Base-by-base conservation (phyloP, 2,113 vertebrate genomes). In the Amblyopsis rosae region DNA sequence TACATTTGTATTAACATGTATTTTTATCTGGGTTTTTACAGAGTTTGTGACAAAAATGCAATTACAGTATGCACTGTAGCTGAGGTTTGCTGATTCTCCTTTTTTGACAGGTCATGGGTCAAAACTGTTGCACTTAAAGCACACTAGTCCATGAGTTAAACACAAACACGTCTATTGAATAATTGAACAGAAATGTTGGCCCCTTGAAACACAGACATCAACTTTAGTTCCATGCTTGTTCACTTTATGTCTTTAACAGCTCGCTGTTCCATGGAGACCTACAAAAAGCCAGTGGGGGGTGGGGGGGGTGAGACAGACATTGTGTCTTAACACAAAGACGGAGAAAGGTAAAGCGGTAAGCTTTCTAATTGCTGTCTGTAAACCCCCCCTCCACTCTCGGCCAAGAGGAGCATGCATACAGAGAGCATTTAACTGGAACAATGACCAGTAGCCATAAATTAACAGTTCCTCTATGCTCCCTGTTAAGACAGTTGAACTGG, bases 381-480 rank as follows among this genome's bases (percentile, higher is more conserved):
- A 79, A 73, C 71, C 77, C 73, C 81, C 67, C 51, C 58, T 46
- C 56, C 45, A 49, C 45, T 45, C 63, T 67, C 65, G 72, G 73
- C 80, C 84, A 90, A 87, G 83, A 87, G 87, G 80, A 86, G 73
- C 75, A 70, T 48, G 69, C 65, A 76, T 80, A 88, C 83, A 90
- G 90, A 92, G 86, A 76, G 72, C 11, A 8, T 66, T 70, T 70
- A 5, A 7, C 65, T 50, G 68, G 70, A 87, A 89, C 90, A 90
- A 91, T 88, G 74, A 70, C 73, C 80, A 61, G 74, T 70, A 84
- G 82, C 76, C 75, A 86, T 90, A 91, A 91, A 92, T 92, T 86
- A 81, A 41, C 82, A 70, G 16, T 75, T 82, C 76, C 77, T 70
- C 81, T 88, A 63, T 54, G 48, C 59, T 83, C 79, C 80, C 75